Base-by-base conservation (phyloP, 1,140 invertebrate genomes). In the Heliothis subflexa region DNA sequence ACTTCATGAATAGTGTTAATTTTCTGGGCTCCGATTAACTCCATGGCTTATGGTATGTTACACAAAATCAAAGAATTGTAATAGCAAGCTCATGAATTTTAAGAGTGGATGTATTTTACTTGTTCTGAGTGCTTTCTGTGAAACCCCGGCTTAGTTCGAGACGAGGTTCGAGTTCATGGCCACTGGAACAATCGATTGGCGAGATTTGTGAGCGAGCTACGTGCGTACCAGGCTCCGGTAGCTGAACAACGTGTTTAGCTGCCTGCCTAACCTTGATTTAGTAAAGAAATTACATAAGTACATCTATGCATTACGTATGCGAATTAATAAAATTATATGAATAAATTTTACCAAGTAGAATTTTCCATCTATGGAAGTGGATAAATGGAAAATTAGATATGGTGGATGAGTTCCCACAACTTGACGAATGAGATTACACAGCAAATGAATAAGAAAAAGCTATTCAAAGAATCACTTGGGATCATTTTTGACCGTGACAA, bases 151-250 rank as follows among this genome's bases (percentile, higher is more conserved):
- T 52, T 68, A 40, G 47, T 57, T 64, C 64, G 84, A 87, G 86
- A 90, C 85, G 73, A 83, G 85, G 84, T 79, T 86, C 81, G 87
- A 84, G 91, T 92, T 91, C 92, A 93, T 86, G 91, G 90, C 85
- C 92, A 88, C 55, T 80, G 83, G 81, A 91, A 91, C 89, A 92
- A 93, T 93, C 89, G 90, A 91, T 91, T 86, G 86, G 81, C 78
- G 78, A 81, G 85, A 87, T 85, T 87, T 88, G 72, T 68, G 62
- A 66, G 83, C 81, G 80, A 85, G 85, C 81, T 81, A 71, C 79
- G 77, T 80, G 78, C 79, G 61, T 74, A 79, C 64, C 79, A 71
- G 72, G 64, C 76, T 66, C 64, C 71, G 47, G 78, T 76, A 59
- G 77, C 74, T 78, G 61, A 76, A 78, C 66, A 76, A 78, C 66